phyloP scores from a whole-genome alignment of 2,797 vertebrate genomes.

The Pitangus sulphuratus region DNA sequence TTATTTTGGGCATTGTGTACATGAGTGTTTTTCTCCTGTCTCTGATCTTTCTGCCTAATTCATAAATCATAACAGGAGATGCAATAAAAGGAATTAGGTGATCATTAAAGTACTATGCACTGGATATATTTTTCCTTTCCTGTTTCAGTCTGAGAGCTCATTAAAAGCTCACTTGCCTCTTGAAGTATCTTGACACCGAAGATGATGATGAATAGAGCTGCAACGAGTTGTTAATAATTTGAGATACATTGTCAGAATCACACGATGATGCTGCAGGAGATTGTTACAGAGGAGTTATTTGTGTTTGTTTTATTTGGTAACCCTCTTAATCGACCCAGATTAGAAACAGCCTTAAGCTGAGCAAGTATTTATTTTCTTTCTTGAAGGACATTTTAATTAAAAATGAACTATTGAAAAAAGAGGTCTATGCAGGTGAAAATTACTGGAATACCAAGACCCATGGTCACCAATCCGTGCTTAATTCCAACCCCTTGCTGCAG shows the following conservation, averaged over 20 bases:
- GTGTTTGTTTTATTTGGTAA: conserved; percentile 56
- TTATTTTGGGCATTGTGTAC: not conserved
- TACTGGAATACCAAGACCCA: not conserved
- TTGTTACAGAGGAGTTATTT: conserved; percentile 31
- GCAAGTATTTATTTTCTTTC: conserved; percentile 45
- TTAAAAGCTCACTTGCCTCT: conserved; percentile 65
- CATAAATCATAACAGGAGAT: conserved; percentile 54
- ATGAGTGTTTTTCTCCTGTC: not conserved
- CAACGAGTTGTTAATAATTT: conserved; percentile 45
- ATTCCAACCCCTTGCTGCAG: not conserved
- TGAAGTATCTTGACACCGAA: conserved; percentile 50
- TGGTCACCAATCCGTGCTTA: not conserved
- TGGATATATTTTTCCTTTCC: conserved; percentile 10
- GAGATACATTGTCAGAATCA: conserved; percentile 37
- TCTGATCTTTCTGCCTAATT: conserved; percentile 27
- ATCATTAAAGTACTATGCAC: conserved; percentile 27
- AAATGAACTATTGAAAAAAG: not conserved
- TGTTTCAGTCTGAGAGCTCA: conserved; percentile 56
- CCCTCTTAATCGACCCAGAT: conserved; percentile 13
- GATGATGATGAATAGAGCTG: conserved; percentile 68
- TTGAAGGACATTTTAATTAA: conserved; percentile 38
- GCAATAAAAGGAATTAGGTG: conserved; percentile 52
- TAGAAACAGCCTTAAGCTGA: conserved; percentile 45
- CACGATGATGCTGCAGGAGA: not conserved
- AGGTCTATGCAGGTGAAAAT: not conserved